phyloP scores from a whole-genome alignment of 2,888 invertebrate species.

The Diarsia brunnea region DNA sequence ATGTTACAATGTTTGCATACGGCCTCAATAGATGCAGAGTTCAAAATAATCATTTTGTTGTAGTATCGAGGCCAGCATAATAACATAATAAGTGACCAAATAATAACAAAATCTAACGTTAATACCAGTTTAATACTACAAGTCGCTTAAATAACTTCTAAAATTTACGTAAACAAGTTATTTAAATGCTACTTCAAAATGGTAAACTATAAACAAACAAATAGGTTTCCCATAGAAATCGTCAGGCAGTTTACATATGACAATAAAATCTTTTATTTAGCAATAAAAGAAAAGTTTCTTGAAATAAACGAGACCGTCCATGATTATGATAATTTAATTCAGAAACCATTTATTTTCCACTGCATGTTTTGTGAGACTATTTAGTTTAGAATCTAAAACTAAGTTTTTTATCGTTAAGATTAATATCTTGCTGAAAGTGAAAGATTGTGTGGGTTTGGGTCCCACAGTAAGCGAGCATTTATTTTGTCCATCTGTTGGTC shows the following conservation, averaged over 20 bases:
- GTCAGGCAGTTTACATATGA: conserved; percentile 22
- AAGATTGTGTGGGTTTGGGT: background rate
- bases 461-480: background rate
- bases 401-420: conserved; percentile 28
- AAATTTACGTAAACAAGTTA: conserved; percentile 30
- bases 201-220: conserved; percentile 39
- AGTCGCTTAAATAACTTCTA: conserved; percentile 3
- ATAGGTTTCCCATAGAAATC: conserved; percentile 28
- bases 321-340: conserved; percentile 58
- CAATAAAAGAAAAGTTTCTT: conserved; percentile 46
- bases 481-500: background rate
- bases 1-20: background rate
- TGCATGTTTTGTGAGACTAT: conserved; percentile 26
- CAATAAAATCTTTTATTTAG: conserved; percentile 50
- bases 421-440: conserved; percentile 34
- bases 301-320: background rate
- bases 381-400: conserved; percentile 19
- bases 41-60: conserved; percentile 27
- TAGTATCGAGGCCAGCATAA: conserved; percentile 12
- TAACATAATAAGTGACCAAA: conserved; percentile 19
- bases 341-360: conserved; percentile 44
- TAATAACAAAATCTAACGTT: conserved; percentile 7
- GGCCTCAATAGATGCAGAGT: background rate
- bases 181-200: conserved; percentile 18
- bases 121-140: conserved; percentile 7